Conservation (phyloP, 2,888 invertebrate genomes). For the Nemotelus nigrinus region DNA sequence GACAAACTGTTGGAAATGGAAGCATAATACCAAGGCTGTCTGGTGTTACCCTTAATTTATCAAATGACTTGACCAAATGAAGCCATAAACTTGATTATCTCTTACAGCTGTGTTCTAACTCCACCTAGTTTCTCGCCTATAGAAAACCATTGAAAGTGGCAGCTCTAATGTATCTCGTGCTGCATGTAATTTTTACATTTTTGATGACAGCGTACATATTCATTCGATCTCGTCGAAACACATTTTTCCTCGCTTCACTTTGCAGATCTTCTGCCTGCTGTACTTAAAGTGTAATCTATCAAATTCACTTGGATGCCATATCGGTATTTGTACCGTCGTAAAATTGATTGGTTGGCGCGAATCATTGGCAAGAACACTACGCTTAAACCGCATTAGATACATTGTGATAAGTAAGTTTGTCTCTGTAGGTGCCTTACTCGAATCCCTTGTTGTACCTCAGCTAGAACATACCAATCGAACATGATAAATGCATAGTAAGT, state of each 20-base stretch:
- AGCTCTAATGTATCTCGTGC: not conserved
- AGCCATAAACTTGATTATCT: too few relatives aligned
- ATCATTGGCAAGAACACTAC: not conserved
- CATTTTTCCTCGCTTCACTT: slow-evolving; percentile 3
- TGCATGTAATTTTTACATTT: not conserved
- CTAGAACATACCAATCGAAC: not conserved
- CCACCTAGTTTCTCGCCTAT: too few relatives aligned
- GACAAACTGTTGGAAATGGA: too few relatives aligned
- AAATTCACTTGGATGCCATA: slow-evolving; percentile 24
- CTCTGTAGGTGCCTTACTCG: slow-evolving; percentile 2
- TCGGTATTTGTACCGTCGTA: slow-evolving; percentile 32
- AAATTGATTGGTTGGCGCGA: slow-evolving; percentile 27
- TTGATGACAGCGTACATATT: slow-evolving; percentile 33
- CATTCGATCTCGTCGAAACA: slow-evolving; percentile 19
- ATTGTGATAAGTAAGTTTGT: not conserved
- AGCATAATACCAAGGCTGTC: too few relatives aligned
- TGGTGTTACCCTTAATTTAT: too few relatives aligned
- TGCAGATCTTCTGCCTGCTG: slow-evolving; percentile 16
- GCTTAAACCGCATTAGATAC: slow-evolving; percentile 11
- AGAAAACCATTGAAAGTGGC: too few relatives aligned
- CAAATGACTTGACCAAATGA: too few relatives aligned
- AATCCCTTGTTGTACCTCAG: slow-evolving; percentile 8
- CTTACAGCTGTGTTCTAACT: too few relatives aligned
- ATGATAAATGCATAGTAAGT: not conserved
- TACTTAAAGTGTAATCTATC: slow-evolving; percentile 20